Percentiles rank a stretch among this genome's conserved stretches.
phyloP scores from a whole-genome alignment of 2,888 invertebrate species.

The Synanthedon andrenaeformis region DNA sequence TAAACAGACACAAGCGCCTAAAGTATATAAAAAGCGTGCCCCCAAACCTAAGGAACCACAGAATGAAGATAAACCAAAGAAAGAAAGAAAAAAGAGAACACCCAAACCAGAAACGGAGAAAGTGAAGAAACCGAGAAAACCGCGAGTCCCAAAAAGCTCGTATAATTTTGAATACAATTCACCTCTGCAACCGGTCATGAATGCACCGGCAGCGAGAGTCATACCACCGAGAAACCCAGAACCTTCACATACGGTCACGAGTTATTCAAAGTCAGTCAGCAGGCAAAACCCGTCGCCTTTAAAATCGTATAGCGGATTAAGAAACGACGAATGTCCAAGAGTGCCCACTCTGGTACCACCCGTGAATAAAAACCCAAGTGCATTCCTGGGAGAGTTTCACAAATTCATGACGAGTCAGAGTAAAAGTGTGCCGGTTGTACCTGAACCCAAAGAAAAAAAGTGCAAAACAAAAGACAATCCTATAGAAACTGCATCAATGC shows the following conservation, averaged over 20 bases:
- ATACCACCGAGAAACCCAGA: constrained; percentile 10
- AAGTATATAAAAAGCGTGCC: constrained; percentile 42
- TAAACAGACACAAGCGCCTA: constrained; percentile 14
- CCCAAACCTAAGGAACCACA: constrained; percentile 18
- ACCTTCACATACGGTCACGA: background rate
- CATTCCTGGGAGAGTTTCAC: constrained; percentile 52
- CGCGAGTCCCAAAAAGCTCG: constrained; percentile 37
- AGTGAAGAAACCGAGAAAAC: constrained; percentile 46
- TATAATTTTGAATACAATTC: constrained; percentile 32
- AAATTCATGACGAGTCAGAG: constrained; percentile 39
- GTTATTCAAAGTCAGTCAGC: background rate
- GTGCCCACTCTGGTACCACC: constrained; percentile 36
- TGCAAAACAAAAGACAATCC: constrained; percentile 11
- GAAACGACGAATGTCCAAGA: constrained; percentile 20
- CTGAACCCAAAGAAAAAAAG: background rate
- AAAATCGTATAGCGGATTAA: constrained; percentile 3
- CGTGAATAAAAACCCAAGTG: constrained; percentile 50
- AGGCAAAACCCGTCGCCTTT: constrained; percentile 2
- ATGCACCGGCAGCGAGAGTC: constrained; percentile 14
- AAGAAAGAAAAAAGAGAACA: constrained; percentile 19
- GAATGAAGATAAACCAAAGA: constrained; percentile 19
- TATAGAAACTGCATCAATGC: background rate
- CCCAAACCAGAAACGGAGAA: constrained; percentile 20
- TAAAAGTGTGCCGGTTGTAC: constrained; percentile 1
- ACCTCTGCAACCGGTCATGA: constrained; percentile 36